These are phyloP conservation scores for Oncorhynchus gorbuscha DNA, from an alignment of 2,113 vertebrate genomes.

Conservation along the genomic window DNA sequence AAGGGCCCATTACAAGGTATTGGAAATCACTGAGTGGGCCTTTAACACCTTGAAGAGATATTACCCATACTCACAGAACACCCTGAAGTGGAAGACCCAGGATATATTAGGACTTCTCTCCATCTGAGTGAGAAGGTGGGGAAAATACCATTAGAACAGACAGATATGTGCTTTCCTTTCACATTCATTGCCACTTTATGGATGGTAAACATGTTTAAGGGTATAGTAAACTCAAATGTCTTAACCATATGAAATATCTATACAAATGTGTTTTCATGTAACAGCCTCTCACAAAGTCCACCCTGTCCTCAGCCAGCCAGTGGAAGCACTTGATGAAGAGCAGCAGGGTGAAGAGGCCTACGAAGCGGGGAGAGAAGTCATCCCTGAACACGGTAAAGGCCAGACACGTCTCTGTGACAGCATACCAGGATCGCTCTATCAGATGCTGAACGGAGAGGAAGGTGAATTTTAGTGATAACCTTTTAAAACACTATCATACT, in stretches of 20 bases:
- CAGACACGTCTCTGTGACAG: conserved; percentile 94
- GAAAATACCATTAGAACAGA: background rate
- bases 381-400: conserved; percentile 98
- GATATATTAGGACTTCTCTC: conserved; percentile 97
- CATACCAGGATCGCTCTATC: conserved; percentile 96
- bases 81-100: conserved; percentile 93
- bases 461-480: background rate
- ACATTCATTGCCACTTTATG: too few species aligned
- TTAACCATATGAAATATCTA: too few species aligned
- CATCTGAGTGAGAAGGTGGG: conserved; percentile 80
- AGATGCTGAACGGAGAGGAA: conserved; percentile 79
- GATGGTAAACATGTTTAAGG: too few species aligned
- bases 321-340: conserved; percentile 99
- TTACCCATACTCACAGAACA: conserved; percentile 83
- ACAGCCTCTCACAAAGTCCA: conserved; percentile 89
- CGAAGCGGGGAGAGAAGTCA: conserved; percentile 96
- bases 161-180: background rate
- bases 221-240: too few species aligned
- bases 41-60: background rate
- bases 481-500: background rate
- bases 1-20: too few species aligned
- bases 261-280: background rate
- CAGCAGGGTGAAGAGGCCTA: conserved; percentile 95
- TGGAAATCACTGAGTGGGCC: too few species aligned
- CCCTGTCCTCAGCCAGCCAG: conserved; percentile 94